Conservation (phyloP, 2,113 vertebrate species). For the Pelusios castaneus region DNA sequence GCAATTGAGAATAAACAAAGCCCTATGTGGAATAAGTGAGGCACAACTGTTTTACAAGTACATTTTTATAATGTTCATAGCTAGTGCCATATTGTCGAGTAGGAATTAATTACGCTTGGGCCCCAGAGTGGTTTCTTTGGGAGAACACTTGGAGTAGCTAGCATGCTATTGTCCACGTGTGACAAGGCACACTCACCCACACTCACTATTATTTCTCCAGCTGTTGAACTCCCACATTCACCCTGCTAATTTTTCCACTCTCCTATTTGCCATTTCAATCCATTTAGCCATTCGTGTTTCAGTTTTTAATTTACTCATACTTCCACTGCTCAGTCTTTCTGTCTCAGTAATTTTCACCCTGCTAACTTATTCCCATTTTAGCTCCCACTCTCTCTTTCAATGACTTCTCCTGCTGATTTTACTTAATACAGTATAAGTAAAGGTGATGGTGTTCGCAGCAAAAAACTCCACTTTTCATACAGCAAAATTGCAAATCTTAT, state of each 20-base stretch:
- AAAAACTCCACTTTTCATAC: not conserved
- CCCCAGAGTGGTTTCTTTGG: not conserved
- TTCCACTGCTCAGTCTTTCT: conserved; percentile 32
- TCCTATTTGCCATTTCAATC: conserved; percentile 36
- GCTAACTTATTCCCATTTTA: conserved; percentile 50
- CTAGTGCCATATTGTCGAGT: not conserved
- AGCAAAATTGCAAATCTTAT: not conserved
- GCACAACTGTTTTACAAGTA: not conserved
- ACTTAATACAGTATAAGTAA: conserved; percentile 45
- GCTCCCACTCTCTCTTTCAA: conserved; percentile 38
- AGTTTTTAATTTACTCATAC: not conserved
- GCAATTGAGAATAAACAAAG: not conserved
- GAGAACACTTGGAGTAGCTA: not conserved
- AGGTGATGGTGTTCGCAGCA: not conserved
- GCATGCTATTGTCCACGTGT: not conserved
- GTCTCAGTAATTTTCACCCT: conserved; percentile 38
- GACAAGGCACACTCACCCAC: not conserved
- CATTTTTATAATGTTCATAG: not conserved
- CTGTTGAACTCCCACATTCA: conserved; percentile 6
- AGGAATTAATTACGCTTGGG: not conserved
- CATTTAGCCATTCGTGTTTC: not conserved
- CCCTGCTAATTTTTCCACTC: conserved; percentile 9
- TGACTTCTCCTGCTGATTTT: conserved; percentile 40
- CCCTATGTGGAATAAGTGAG: not conserved
- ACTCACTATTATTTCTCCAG: conserved; percentile 18